Base-by-base conservation (phyloP, 2,888 invertebrate species). In the Temnothorax unifasciatus region DNA sequence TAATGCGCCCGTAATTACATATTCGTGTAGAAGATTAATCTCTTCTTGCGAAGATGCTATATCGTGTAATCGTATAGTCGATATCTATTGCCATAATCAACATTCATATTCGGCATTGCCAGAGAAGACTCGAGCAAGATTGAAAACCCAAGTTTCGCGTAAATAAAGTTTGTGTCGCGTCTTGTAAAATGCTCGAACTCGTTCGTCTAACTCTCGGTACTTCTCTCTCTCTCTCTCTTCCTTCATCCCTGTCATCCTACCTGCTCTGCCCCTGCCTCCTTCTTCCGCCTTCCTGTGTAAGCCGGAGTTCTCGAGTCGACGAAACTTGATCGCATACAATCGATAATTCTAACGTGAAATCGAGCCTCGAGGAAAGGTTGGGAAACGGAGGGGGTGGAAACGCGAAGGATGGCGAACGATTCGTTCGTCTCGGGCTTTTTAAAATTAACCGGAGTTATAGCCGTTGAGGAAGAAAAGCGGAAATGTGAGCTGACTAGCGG, bases 281-380 rank as follows among this genome's bases (percentile, higher is more conserved):
- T 15, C 75, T 50, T 52, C 18, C 25, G 21, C 13, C 38, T 79
- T 44, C 21, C 41, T 57, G 38, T 81, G 38, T 25, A 81, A 81
- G 59, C 66, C 82, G 15, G 18, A 57, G 61, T 69, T 73, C 21
- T 21, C 66, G 50, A 64, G 59, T 41, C 41, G 34, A 73, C 13
- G 47, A 83, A 73, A 83, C 82, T 83, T 50, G 82, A 84, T 82
- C 68, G 59, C 57, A 57, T 63, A 73, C 64, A 83, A 84, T 84
- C 82, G 84, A 84, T 84, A 84, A 84, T 84, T 75, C 84, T 83
- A 74, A 73, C 47, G 83, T 57, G 82, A 84, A 82, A 74, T 74
- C 15, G 68, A 82, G 63, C 75, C 63, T 73, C 52, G 2, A 52
- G 59, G 38, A 69, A 52, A 47, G 25, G 38, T 1, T 2, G 54